Evolutionary conservation across 2,888 invertebrate genomes (phyloP), one percentile per base, ranked within the genome.

Genomic region (Trilocha varians): DNA sequence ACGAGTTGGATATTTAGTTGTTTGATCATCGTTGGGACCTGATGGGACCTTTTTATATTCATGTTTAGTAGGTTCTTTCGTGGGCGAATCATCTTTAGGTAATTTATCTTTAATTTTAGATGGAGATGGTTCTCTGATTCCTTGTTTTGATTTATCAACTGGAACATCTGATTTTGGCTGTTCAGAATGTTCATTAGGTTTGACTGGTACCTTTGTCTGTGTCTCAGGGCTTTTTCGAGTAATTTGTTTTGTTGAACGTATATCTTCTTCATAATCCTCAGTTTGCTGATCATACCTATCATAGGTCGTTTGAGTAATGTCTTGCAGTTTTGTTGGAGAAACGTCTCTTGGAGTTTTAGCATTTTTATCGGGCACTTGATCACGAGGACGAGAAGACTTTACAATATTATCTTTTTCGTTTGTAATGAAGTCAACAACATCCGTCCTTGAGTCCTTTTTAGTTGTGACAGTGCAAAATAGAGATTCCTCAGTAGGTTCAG

Each of bases 261-360:
- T 50, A 5, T 36, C 37, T 39, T 50, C 39, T 33, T 50, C 41
- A 15, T 25, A 32, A 39, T 17, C 34, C 13, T 39, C 13, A 16
- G 9, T 16, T 5, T 32, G 14, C 11, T 38, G 14, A n/a, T 34
- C 36, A 5, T 36, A 15, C 4, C 35, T 32, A 11, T 40, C 40
- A 39, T 54, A 58, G 5, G 55, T 50, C 42, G 49, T 48, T 15
- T 51, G 47, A 36, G 59, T 62, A 16, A 65, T 64, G 40, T 72
- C 65, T 44, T 62, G 55, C n/a, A 66, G 49, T 53, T 78, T 74
- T 13, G 65, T 60, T 0, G 74, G 70, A 3, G 75, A 76, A 32
- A 44, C 62, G n/a, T 70, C 67, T 43, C 62, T 56, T 0, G 49
- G 43, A 34, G 40, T 44, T 44, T 55, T 59, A 3, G 48, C 17